These are phyloP conservation scores for Myiothlypis coronata DNA, from an alignment of 2,797 vertebrate species.

Conservation along the genomic window DNA sequence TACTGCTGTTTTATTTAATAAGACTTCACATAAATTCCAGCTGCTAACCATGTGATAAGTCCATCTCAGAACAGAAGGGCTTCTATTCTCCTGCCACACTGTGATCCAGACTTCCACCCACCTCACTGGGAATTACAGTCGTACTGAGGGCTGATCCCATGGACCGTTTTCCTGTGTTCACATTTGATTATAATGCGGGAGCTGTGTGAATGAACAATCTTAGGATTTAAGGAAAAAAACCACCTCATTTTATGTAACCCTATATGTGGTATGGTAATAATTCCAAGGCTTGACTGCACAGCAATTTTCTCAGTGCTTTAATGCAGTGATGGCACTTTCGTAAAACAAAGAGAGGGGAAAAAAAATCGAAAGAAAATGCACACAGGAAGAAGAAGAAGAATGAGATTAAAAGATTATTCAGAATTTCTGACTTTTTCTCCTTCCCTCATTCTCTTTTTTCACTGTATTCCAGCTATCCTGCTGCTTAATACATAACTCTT, in stretches of 20 bases:
- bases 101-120: constrained; percentile 13
- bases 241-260: background rate
- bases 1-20: constrained; percentile 79
- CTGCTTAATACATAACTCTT: background rate
- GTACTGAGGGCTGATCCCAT: background rate
- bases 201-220: background rate
- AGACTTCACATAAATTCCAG: constrained; percentile 72
- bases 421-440: background rate
- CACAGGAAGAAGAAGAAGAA: background rate
- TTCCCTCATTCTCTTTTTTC: background rate
- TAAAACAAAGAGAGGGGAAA: background rate
- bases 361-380: background rate
- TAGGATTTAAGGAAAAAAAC: constrained; percentile 6
- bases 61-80: constrained; percentile 64
- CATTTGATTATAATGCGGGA: background rate
- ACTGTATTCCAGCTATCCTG: background rate
- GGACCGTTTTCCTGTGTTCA: background rate
- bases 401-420: background rate
- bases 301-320: background rate
- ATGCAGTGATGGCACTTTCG: background rate
- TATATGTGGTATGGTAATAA: background rate
- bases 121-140: constrained; percentile 13
- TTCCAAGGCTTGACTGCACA: background rate
- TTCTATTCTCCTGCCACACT: constrained; percentile 31
- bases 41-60: constrained; percentile 74